Conservation (phyloP, 1,140 invertebrate species). For the Dermatophagoides farinae region DNA sequence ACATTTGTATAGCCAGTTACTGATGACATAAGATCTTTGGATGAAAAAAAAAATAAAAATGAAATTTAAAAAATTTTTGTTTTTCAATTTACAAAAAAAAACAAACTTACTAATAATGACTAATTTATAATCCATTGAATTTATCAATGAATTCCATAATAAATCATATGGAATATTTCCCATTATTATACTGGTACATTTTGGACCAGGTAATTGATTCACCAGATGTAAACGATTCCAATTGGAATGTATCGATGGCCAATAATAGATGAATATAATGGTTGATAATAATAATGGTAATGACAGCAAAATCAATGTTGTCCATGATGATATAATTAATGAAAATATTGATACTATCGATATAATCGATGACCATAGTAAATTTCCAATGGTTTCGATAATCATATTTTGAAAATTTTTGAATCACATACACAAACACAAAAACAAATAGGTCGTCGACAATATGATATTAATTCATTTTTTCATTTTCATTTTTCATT, state of each 20-base stretch:
- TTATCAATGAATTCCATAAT: constrained; percentile 5
- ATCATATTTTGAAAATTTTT: background rate
- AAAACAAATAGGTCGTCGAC: background rate
- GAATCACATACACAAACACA: background rate
- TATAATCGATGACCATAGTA: background rate
- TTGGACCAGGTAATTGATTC: constrained; percentile 13
- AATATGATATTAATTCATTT: no score
- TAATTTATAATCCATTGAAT: constrained; percentile 11
- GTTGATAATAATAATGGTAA: background rate
- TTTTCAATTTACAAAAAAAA: background rate
- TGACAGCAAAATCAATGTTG: background rate
- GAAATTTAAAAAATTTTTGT: background rate
- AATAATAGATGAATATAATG: background rate
- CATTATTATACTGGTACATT: constrained; percentile 8
- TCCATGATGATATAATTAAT: background rate
- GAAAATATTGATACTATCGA: background rate
- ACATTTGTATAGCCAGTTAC: constrained; percentile 19
- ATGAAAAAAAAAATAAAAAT: background rate
- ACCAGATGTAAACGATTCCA: background rate
- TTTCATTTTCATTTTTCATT: no score
- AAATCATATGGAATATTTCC: constrained; percentile 15
- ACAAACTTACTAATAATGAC: constrained; percentile 14
- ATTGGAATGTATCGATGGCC: background rate
- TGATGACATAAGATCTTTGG: constrained; percentile 18
- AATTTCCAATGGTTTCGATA: background rate